Conservation (phyloP, 2,113 vertebrate species). For the Amblyornis subalaris region DNA sequence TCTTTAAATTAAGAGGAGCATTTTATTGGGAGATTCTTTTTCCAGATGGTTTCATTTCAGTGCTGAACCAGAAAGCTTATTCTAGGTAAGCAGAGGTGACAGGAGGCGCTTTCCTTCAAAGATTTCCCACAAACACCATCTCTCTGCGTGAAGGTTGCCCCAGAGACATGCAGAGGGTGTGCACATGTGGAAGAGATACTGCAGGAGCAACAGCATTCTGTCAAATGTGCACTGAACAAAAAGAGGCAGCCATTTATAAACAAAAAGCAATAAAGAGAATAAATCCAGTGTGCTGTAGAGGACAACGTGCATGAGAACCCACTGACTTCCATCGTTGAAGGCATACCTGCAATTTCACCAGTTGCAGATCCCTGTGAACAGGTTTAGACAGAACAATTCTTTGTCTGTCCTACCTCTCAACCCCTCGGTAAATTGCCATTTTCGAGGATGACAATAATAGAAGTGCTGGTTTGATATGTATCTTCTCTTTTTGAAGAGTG, state of each 20-base stretch:
- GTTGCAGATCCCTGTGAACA: not conserved
- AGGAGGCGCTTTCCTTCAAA: not conserved
- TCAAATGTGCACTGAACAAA: not conserved
- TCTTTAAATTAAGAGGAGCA: conserved; percentile 21
- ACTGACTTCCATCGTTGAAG: not conserved
- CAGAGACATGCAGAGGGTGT: not conserved
- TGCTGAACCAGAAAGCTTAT: not conserved
- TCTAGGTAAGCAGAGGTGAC: conserved; percentile 1
- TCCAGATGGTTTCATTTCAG: conserved; percentile 37
- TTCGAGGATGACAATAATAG: rapidly evolving
- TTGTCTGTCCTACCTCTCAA: not conserved
- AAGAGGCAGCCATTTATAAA: not conserved
- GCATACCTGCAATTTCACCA: not conserved
- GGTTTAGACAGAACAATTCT: not conserved
- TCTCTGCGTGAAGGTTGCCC: not conserved
- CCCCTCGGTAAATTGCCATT: not conserved
- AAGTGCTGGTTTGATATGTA: not conserved
- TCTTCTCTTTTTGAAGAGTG: not conserved
- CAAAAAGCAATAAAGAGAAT: not conserved
- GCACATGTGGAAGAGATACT: not conserved
- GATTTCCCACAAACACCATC: not conserved
- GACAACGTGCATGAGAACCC: not conserved
- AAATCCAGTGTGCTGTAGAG: not conserved
- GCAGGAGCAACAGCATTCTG: not conserved
- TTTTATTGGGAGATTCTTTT: conserved; percentile 28